Evolutionary conservation across 2,113 vertebrate genomes (phyloP).

Genomic region (Hylia prasina): DNA sequence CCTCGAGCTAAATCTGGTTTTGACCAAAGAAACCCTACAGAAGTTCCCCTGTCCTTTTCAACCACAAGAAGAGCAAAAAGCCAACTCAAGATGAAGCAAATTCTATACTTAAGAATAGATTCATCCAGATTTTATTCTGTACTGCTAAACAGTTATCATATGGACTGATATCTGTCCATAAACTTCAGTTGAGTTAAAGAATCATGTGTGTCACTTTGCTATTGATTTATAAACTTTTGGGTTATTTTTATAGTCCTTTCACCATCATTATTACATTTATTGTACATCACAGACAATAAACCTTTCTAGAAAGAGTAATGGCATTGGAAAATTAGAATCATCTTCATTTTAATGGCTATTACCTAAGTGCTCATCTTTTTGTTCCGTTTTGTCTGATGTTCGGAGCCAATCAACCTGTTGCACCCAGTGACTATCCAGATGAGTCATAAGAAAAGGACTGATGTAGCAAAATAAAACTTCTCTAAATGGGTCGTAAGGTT

Average conservation of each 20-base stretch:
- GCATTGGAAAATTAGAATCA: not conserved
- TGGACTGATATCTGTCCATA: not conserved
- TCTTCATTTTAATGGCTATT: conserved; percentile 8
- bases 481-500: not conserved
- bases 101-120: not conserved
- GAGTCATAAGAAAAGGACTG: not conserved
- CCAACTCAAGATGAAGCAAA: not conserved
- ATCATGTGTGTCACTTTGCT: not conserved
- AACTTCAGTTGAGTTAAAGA: not conserved
- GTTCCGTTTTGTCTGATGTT: not conserved
- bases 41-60: not conserved
- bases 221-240: not conserved
- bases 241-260: not conserved
- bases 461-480: not conserved
- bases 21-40: not conserved
- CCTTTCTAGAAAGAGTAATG: conserved; percentile 15
- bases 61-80: not conserved
- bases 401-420: not conserved
- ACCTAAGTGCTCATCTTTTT: not conserved
- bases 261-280: not conserved
- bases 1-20: not conserved
- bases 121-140: not conserved
- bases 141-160: not conserved
- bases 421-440: not conserved
- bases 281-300: conserved; percentile 5